Percentiles rank a stretch among this genome's conserved stretches.
These are phyloP conservation scores for Pangasius larnaudii DNA, from an alignment of 2,797 vertebrate species.

Conservation along the genomic window DNA sequence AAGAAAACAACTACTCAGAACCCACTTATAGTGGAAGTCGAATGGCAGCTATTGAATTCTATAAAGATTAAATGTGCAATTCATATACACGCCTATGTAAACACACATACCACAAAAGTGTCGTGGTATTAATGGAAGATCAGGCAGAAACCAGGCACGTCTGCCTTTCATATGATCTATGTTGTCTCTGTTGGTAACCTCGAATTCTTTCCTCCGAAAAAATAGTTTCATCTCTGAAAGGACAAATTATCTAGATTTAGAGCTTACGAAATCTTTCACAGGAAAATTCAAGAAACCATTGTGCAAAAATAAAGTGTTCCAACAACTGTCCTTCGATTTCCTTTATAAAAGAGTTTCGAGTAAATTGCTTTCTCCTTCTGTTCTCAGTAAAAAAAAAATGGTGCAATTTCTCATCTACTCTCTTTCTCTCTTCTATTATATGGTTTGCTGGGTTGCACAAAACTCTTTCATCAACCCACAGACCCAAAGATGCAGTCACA, in stretches of 20 bases:
- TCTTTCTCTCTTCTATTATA: conserved; percentile 24
- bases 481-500: conserved; percentile 52
- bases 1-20: not conserved
- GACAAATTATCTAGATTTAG: not conserved
- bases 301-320: not conserved
- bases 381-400: not conserved
- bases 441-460: conserved; percentile 45
- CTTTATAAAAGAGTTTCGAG: not conserved
- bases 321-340: not conserved
- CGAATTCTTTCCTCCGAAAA: not conserved
- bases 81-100: not conserved
- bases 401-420: not conserved
- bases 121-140: not conserved
- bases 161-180: not conserved
- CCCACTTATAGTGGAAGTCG: not conserved
- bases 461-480: conserved; percentile 17
- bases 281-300: not conserved
- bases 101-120: not conserved
- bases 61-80: not conserved
- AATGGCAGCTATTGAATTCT: not conserved
- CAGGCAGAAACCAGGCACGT: not conserved
- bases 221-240: not conserved
- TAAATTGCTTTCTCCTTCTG: not conserved
- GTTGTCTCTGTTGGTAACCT: conserved; percentile 19
- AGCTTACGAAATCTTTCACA: not conserved